A percentile compares a stretch with the other conserved stretches of the same genome.
phyloP scores from a whole-genome alignment of 2,797 vertebrate species.

The Peromyscus nudipes region DNA sequence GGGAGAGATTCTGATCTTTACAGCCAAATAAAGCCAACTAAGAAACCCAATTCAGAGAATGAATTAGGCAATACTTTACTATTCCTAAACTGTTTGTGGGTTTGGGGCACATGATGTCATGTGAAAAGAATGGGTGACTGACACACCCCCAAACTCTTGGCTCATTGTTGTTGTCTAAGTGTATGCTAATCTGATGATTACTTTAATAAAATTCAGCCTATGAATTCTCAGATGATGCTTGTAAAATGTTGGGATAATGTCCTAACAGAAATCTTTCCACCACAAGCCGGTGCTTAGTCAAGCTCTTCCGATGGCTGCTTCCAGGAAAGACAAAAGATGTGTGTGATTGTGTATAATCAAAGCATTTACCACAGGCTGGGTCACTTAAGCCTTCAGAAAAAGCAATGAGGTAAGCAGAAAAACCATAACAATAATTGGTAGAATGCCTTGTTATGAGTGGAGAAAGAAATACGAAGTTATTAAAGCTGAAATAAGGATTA shows the following conservation, averaged over 20 bases:
- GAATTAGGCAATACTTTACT: not conserved
- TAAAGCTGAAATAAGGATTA: constrained; percentile 42
- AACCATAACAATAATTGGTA: not conserved
- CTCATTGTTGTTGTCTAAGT: not conserved
- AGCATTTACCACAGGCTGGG: constrained; percentile 50
- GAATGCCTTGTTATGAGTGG: constrained; percentile 60
- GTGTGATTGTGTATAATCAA: not conserved
- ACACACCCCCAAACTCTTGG: not conserved
- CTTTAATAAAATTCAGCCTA: constrained; percentile 30
- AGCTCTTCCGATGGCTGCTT: not conserved
- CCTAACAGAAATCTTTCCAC: constrained; percentile 32
- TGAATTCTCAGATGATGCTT: constrained; percentile 10
- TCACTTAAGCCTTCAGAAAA: constrained; percentile 53
- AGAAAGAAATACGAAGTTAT: constrained; percentile 55
- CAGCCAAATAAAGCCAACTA: constrained; percentile 33
- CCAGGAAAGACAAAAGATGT: not conserved
- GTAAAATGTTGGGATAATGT: constrained; percentile 51
- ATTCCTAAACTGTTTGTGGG: not conserved
- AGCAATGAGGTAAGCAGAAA: constrained; percentile 58
- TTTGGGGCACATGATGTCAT: not conserved
- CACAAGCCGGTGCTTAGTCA: not conserved
- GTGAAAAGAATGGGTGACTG: not conserved
- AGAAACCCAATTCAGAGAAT: constrained; percentile 14
- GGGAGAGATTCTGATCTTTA: constrained; percentile 30
- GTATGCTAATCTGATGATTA: constrained; percentile 45